Evolutionary conservation across 2,888 invertebrate genomes (phyloP), one percentile per base, ranked within the genome.

Genomic region (Calameuta pallipes): DNA sequence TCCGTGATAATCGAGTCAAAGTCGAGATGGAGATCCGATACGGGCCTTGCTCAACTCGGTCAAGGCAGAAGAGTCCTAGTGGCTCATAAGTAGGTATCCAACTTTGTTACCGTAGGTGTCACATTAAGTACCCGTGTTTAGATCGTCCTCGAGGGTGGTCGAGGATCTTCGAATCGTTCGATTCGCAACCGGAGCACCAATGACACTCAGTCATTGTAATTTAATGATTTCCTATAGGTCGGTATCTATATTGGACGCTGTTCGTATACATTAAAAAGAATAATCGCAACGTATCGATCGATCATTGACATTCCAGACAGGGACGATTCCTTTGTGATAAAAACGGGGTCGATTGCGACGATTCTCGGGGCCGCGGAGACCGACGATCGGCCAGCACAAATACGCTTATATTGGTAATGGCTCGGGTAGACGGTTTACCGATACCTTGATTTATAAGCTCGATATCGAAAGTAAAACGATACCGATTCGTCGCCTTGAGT

Each of bases 21-120:
- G 90, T 90, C 90, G 90, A 89, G 89, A 89, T 87, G 84, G 89
- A 87, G 89, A 89, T 89, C 87, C 88, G 90, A 89, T 87, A 90
- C 88, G 89, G 90, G 89, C 87, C 85, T 86, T 85, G 87, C 87
- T 86, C 87, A 90, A 90, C 90, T 90, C 89, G 90, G 90, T 89
- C 90, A 90, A 90, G 90, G 90, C 85, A 85, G 87, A 88, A 89
- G 87, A 89, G 85, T 86, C 78, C 83, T 82, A 84, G 76, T 84
- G 83, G 85, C 77, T 81, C 71, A 23, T 34, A 71, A 34, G 71
- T 71, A 71, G 71, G 71, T 71, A 34, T 71, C 71, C 71, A 23
- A 71, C 71, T 71, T 71, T 31, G 71, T 33, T 34, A 15, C 12
- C 33, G 71, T 34, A 71, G 71, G 71, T 71, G 71, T 71, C 31